A percentile compares a stretch with the other conserved stretches of the same genome.
Evolutionary conservation across 2,888 invertebrate genomes (phyloP).

Genomic region (Spialia ferax): DNA sequence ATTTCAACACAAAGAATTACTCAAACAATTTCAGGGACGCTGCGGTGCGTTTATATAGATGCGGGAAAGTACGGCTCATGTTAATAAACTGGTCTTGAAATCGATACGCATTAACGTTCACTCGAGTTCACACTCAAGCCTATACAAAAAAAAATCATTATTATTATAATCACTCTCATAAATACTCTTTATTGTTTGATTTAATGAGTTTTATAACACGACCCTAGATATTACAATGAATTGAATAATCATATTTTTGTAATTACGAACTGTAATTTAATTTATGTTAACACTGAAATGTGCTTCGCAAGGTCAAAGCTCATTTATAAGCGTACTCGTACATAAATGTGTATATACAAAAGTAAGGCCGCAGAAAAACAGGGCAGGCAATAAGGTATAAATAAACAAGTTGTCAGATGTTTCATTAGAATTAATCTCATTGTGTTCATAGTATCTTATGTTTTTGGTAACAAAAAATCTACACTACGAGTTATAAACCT

Average conservation of each 20-base stretch:
- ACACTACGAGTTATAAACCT: no score
- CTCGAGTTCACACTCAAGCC: no score
- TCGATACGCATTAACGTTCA: neutral
- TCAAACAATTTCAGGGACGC: slow-evolving; percentile 20
- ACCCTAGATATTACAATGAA: no score
- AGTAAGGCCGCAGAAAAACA: slow-evolving; percentile 36
- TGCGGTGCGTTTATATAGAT: slow-evolving; percentile 18
- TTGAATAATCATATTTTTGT: no score
- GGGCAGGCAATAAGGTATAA: slow-evolving; percentile 46
- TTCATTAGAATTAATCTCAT: slow-evolving; percentile 20
- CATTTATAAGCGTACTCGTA: slow-evolving; percentile 24
- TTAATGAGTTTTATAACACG: no score
- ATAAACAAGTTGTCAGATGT: slow-evolving; percentile 51
- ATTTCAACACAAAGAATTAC: slow-evolving; percentile 29
- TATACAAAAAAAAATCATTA: no score
- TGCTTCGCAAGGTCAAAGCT: no score
- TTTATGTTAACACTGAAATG: neutral
- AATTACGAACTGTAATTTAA: no score
- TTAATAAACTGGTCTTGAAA: neutral
- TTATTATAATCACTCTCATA: no score
- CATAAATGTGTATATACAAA: slow-evolving; percentile 37
- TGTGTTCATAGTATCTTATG: slow-evolving; percentile 46
- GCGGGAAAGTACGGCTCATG: neutral
- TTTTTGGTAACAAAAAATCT: slow-evolving; percentile 22
- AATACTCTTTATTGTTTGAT: no score